Conservation (phyloP, 2,888 invertebrate species). For the Andricus quercusramuli region DNA sequence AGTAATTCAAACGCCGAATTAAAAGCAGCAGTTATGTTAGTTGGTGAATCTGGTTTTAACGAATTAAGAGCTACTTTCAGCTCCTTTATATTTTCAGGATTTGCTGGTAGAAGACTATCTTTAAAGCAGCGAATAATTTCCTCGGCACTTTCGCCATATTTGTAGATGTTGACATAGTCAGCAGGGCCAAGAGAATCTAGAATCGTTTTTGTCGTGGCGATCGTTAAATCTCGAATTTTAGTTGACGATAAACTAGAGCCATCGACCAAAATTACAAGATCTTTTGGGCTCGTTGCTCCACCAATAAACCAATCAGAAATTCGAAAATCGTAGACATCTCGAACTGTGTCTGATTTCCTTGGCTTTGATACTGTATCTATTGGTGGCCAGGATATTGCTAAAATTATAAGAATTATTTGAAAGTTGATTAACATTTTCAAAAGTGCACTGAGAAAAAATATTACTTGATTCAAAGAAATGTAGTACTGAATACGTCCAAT, state of each 20-base stretch:
- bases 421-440: background rate
- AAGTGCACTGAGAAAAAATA: too few species aligned
- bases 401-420: background rate
- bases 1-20: conserved; percentile 95
- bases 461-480: too few species aligned
- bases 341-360: conserved; percentile 85
- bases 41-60: conserved; percentile 86
- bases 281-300: conserved; percentile 98
- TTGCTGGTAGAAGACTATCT: conserved; percentile 92
- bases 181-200: conserved; percentile 97
- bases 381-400: conserved; percentile 91
- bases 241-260: conserved; percentile 92
- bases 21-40: conserved; percentile 95
- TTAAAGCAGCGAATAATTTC: conserved; percentile 95
- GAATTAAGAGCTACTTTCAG: conserved; percentile 88
- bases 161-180: conserved; percentile 97
- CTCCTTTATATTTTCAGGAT: conserved; percentile 89
- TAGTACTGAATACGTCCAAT: too few species aligned
- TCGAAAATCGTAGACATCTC: conserved; percentile 95
- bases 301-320: conserved; percentile 97
- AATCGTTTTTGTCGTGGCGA: conserved; percentile 92
- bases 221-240: conserved; percentile 90
- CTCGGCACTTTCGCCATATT: conserved; percentile 90
- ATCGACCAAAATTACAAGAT: conserved; percentile 96
- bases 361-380: conserved; percentile 80